Evolutionary conservation across 23 tunicate genomes (phyloP), one percentile per base, ranked within the genome.

Genomic region (Trididemnum nubilum): DNA sequence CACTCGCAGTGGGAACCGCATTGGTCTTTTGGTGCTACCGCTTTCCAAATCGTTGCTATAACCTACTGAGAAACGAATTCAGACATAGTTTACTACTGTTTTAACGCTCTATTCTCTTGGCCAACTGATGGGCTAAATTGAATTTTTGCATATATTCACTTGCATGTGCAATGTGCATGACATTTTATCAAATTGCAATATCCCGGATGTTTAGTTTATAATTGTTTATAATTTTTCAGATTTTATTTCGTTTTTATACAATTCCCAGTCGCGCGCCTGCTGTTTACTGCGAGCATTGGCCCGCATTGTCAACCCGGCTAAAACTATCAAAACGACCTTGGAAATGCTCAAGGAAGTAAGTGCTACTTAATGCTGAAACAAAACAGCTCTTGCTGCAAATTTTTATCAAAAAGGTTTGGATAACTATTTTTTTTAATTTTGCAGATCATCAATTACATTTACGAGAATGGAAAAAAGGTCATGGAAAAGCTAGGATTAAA

Each of bases 201-300:
- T n/a, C n/a, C n/a, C n/a, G n/a, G n/a, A n/a, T n/a, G n/a, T n/a
- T n/a, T n/a, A n/a, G n/a, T n/a, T n/a, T n/a, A n/a, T n/a, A n/a
- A n/a, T n/a, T n/a, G n/a, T n/a, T n/a, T n/a, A n/a, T n/a, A n/a
- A n/a, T n/a, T 71, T 73, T 83, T 34, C 73, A 83, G 87, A 73
- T 60, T 73, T 73, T 29, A 2, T 73, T 25, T 83, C 87, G 36
- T 59, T 35, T 58, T 35, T 83, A 1, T 83, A 66, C 73, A 61
- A 83, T 28, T 72, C 63, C 36, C 73, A 81, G 24, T 57, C 87
- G n/a, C 87, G 87, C n/a, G 59, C 78, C 7, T 83, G 81, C 34
- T 83, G 71, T 35, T 36, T 83, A 37, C 31, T 83, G 73, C 87
- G 87, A 24, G 87, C 87, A 39, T 73, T 83, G 24, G 73, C 60